A percentile compares a stretch with the other conserved stretches of the same genome.
phyloP scores from a whole-genome alignment of 2,797 vertebrate species.

The Xenentodon cancila region DNA sequence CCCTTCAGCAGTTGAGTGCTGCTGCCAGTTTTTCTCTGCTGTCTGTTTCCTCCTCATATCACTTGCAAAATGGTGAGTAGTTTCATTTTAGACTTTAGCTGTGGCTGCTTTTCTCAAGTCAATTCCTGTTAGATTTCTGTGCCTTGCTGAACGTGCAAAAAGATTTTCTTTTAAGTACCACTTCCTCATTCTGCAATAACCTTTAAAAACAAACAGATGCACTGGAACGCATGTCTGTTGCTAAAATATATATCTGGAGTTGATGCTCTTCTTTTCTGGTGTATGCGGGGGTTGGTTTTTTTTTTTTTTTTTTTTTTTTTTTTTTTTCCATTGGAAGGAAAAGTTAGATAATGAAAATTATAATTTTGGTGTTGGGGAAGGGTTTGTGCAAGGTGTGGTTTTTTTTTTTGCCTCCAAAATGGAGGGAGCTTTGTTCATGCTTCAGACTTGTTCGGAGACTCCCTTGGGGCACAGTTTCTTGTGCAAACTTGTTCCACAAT shows the following conservation, averaged over 20 bases:
- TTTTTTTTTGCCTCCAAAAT: constrained; percentile 63
- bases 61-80: constrained; percentile 76
- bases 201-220: too few relatives aligned
- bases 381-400: constrained; percentile 62
- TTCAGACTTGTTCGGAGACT: constrained; percentile 54
- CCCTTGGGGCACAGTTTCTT: constrained; percentile 61
- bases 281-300: too few relatives aligned
- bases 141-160: not conserved
- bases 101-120: not conserved
- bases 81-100: constrained; percentile 1
- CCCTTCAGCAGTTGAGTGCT: constrained; percentile 47
- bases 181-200: too few relatives aligned
- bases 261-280: too few relatives aligned
- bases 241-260: too few relatives aligned
- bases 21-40: constrained; percentile 60
- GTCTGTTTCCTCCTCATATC: constrained; percentile 47
- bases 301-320: too few relatives aligned
- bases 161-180: too few relatives aligned
- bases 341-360: too few relatives aligned
- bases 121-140: not conserved
- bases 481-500: constrained; percentile 76
- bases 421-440: constrained; percentile 58
- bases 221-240: too few relatives aligned
- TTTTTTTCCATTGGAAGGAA: too few relatives aligned
- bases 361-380: not conserved